These are phyloP conservation scores for Hyposmocoma kahamanoa DNA, from an alignment of 1,140 invertebrate genomes.

Conservation along the genomic window DNA sequence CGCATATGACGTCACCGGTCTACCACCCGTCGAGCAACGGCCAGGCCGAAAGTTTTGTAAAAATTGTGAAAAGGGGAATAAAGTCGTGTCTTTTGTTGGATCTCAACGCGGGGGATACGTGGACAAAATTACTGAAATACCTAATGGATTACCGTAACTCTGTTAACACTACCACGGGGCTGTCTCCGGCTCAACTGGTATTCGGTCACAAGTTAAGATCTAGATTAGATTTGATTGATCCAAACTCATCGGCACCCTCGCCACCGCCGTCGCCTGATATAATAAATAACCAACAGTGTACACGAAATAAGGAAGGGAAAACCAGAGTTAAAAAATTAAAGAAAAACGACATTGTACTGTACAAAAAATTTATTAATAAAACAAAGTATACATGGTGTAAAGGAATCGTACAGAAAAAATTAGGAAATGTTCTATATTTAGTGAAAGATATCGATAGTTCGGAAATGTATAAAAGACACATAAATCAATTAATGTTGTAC, in stretches of 20 bases:
- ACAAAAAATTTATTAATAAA: slow-evolving; percentile 7
- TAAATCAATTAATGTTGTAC: slow-evolving; percentile 5
- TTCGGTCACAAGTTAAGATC: slow-evolving; percentile 5
- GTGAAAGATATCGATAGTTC: neutral
- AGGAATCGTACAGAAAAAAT: slow-evolving; percentile 2
- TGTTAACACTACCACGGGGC: slow-evolving; percentile 4
- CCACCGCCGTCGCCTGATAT: neutral
- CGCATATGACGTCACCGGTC: slow-evolving; percentile 7
- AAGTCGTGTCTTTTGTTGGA: neutral
- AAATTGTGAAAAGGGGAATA: slow-evolving; percentile 9
- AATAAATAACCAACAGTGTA: neutral
- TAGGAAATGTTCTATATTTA: slow-evolving; percentile 5
- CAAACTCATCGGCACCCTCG: neutral
- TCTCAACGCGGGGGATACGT: neutral
- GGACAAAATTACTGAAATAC: neutral
- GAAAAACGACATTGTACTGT: neutral
- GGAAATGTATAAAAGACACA: neutral
- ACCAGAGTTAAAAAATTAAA: neutral
- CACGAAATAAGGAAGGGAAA: neutral
- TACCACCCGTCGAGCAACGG: slow-evolving; percentile 11
- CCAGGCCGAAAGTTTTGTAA: slow-evolving; percentile 7
- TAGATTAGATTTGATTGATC: slow-evolving; percentile 1
- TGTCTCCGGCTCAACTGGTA: slow-evolving; percentile 1
- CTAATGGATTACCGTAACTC: slow-evolving; percentile 9
- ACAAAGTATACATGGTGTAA: slow-evolving; percentile 1